phyloP scores from a whole-genome alignment of 1,140 invertebrate genomes.

The Triops cancriformis region DNA sequence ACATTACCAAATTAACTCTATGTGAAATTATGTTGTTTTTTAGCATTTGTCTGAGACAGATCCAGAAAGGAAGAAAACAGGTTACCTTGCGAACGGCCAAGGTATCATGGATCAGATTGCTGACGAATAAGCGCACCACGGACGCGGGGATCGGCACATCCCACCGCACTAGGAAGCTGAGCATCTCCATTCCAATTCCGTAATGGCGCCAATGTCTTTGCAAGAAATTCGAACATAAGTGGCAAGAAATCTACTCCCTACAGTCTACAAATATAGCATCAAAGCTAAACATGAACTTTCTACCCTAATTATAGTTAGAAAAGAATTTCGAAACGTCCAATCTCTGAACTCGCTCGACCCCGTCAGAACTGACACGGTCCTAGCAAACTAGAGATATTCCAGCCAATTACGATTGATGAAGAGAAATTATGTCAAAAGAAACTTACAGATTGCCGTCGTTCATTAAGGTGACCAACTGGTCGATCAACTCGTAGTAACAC shows the following conservation, averaged over 20 bases:
- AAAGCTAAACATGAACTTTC: too few species aligned
- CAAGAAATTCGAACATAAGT: background rate
- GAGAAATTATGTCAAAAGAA: slow-evolving; percentile 16
- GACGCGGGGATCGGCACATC: slow-evolving; percentile 54
- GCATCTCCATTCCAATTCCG: slow-evolving; percentile 60
- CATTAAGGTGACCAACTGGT: slow-evolving; percentile 53
- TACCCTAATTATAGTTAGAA: too few species aligned
- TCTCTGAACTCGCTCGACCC: too few species aligned
- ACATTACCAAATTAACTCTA: too few species aligned
- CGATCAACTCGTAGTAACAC: slow-evolving; percentile 52
- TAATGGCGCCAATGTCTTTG: slow-evolving; percentile 64
- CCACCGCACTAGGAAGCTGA: slow-evolving; percentile 58
- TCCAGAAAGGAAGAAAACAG: slow-evolving; percentile 15
- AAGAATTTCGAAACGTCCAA: too few species aligned
- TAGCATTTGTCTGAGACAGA: too few species aligned
- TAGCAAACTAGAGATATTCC: too few species aligned
- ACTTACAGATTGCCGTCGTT: slow-evolving; percentile 60
- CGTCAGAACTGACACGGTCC: too few species aligned
- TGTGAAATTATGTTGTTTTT: too few species aligned
- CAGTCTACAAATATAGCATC: too few species aligned
- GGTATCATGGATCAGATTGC: slow-evolving; percentile 63
- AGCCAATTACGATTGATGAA: background rate
- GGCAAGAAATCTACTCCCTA: too few species aligned
- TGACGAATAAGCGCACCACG: slow-evolving; percentile 57
- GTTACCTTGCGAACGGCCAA: slow-evolving; percentile 53